phyloP scores from a whole-genome alignment of 2,888 invertebrate species.

The Tetheella fluctuosa region DNA sequence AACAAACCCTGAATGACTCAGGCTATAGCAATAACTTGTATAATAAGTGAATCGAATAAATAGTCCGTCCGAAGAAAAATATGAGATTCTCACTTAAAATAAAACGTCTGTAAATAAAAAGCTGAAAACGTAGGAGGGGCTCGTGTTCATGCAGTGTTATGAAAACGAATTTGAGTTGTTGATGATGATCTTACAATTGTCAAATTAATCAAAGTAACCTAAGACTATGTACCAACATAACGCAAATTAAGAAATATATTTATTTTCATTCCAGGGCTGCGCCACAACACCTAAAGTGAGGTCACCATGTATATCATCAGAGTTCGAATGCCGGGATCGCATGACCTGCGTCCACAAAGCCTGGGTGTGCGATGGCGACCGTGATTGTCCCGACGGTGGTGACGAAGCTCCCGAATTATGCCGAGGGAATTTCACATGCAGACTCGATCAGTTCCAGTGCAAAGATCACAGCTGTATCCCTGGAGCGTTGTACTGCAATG shows the following conservation, averaged over 20 bases:
- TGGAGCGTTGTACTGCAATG: slow-evolving; percentile 92
- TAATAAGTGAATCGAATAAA: not conserved
- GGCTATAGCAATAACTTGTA: not conserved
- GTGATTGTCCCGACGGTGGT: slow-evolving; percentile 92
- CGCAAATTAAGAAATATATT: not conserved
- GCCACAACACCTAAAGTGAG: slow-evolving; percentile 76
- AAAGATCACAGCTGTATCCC: slow-evolving; percentile 91
- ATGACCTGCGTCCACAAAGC: slow-evolving; percentile 91
- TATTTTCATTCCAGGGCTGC: slow-evolving; percentile 82
- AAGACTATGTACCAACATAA: not conserved
- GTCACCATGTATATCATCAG: slow-evolving; percentile 88
- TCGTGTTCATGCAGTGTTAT: not conserved
- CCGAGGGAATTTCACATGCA: slow-evolving; percentile 90
- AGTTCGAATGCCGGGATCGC: slow-evolving; percentile 91
- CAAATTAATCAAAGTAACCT: not conserved
- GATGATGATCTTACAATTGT: not conserved
- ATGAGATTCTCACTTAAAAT: too few relatives aligned
- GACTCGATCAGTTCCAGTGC: slow-evolving; percentile 94
- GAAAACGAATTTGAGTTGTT: not conserved
- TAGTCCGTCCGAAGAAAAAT: not conserved
- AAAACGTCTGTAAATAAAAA: too few relatives aligned
- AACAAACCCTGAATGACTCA: not conserved
- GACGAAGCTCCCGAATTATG: slow-evolving; percentile 88
- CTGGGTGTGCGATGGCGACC: slow-evolving; percentile 94
- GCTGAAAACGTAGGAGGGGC: too few relatives aligned